A percentile compares a stretch with the other conserved stretches of the same genome.
Evolutionary conservation across 2,797 vertebrate species (phyloP).

Genomic region (Triplophysa yarkandensis): DNA sequence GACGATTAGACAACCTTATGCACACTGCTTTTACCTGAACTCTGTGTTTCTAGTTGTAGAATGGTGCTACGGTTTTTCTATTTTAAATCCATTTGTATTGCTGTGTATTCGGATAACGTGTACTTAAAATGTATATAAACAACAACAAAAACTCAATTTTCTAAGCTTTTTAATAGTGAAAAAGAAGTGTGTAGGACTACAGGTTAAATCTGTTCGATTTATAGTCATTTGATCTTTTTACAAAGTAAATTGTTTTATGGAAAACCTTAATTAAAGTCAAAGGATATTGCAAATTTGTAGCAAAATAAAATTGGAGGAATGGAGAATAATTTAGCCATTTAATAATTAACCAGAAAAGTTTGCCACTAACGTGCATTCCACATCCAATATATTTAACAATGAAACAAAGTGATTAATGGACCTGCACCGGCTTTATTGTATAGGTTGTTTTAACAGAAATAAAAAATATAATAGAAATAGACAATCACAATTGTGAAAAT

Average conservation of each 20-base stretch:
- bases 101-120: slow-evolving; percentile 5
- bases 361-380: not conserved
- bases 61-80: slow-evolving; percentile 9
- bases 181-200: not conserved
- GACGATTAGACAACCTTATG: slow-evolving; percentile 70
- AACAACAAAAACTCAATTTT: slow-evolving; percentile 10
- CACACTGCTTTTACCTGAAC: slow-evolving; percentile 22
- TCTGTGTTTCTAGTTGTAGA: slow-evolving; percentile 1
- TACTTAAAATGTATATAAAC: slow-evolving; percentile 5
- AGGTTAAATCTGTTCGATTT: not conserved
- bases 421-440: slow-evolving; percentile 47
- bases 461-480: too few relatives aligned
- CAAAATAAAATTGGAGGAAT: not conserved
- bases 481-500: slow-evolving; percentile 39
- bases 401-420: slow-evolving; percentile 38
- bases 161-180: not conserved
- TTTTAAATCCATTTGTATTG: not conserved
- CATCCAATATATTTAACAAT: not conserved
- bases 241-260: not conserved
- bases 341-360: not conserved
- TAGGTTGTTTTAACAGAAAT: not conserved
- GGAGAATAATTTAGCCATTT: not conserved
- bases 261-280: not conserved
- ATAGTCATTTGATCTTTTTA: not conserved
- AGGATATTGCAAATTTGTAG: not conserved